Evolutionary conservation across 2,797 vertebrate genomes (phyloP), one percentile per base, ranked within the genome.

Genomic region (Silurus lanzhouensis): DNA sequence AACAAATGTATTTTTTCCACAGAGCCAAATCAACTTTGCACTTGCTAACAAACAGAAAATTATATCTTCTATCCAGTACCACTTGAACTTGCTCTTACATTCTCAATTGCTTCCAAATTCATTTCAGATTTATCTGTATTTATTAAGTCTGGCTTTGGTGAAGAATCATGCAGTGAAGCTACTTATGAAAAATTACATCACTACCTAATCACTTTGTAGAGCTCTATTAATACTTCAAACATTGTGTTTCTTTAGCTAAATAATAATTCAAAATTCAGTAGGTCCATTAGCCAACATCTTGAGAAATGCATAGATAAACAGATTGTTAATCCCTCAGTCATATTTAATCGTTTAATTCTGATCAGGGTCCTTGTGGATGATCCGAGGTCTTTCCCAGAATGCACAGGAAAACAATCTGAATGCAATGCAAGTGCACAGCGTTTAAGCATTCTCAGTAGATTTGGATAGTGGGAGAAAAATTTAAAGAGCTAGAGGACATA

Each of bases 11-110:
- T 64, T 20, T 52, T 27, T 19, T 71, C 83, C 46, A 83, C 60
- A 48, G 68, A 58, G 22, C 20, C 38, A 46, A 44, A 14, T 74
- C 57, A 46, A 83, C 67, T 48, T 27, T 15, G 61, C 44, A 58
- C 27, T 70, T 80, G 57, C 81, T 52, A 44, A 17, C 52, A 85
- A 72, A 75, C 67, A 72, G 27, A 13, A 85, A 84, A 72, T 48
- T 5, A 85, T 61, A 17, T 46, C 44, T 52, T 84, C 22, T 38
- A 63, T 31, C 9, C 25, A 76, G 66, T 17, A 67, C 66, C 27
- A 70, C 31, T 46, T 25, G 46, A 52, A 46, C 17, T 20, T 20
- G 38, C 8, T 71, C 17, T 22, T 71, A 19, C 20, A 71, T 55
- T 67, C 46, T 77, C 74, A 12, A 13, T 17, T 60, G 44, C 38